These are phyloP conservation scores for Cancer borealis DNA, from an alignment of 2,888 invertebrate genomes.

Conservation along the genomic window DNA sequence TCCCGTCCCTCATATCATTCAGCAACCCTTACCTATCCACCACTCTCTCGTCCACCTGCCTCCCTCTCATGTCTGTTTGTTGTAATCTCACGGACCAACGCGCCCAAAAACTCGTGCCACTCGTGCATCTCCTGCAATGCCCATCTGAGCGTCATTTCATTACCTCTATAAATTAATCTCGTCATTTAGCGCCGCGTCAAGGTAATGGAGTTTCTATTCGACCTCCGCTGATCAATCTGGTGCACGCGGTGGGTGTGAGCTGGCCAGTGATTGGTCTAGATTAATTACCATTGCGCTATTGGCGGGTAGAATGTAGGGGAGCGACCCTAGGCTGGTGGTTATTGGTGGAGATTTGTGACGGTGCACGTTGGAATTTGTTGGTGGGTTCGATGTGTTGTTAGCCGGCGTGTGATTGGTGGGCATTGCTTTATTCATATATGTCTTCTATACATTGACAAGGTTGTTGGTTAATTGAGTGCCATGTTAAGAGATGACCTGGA, in stretches of 20 bases:
- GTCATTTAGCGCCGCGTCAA: background rate
- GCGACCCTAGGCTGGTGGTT: background rate
- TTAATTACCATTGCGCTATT: background rate
- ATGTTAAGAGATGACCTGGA: no score
- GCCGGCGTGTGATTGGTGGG: background rate
- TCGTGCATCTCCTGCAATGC: background rate
- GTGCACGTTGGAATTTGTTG: background rate
- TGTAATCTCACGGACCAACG: background rate
- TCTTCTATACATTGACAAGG: no score
- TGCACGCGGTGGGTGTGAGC: background rate
- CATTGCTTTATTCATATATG: background rate
- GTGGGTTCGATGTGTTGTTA: background rate
- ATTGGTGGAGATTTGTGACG: background rate
- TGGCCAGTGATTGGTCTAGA: background rate
- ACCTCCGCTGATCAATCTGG: background rate
- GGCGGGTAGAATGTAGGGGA: background rate
- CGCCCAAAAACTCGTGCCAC: background rate
- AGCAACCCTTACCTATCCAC: background rate
- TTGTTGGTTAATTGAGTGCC: no score
- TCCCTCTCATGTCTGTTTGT: background rate
- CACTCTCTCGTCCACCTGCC: background rate
- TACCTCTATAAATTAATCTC: conserved; percentile 16
- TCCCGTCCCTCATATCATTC: background rate
- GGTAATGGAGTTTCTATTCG: conserved; percentile 29
- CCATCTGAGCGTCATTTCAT: background rate